phyloP scores from a whole-genome alignment of 2,888 invertebrate species.

The Aproaerema taeniolella region DNA sequence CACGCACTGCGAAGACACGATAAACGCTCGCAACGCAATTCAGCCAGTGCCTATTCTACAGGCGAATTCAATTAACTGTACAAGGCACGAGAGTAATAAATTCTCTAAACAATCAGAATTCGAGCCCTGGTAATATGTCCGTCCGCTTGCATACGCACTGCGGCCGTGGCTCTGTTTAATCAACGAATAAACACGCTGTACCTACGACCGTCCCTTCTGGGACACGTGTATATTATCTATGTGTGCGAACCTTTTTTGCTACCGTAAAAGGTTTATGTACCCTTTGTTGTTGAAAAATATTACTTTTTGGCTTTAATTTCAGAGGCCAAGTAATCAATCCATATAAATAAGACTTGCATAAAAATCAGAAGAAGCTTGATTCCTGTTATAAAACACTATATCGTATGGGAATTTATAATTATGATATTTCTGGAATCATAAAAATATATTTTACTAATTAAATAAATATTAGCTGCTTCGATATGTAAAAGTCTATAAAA shows the following conservation, averaged over 20 bases:
- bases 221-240: conserved; percentile 49
- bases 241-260: conserved; percentile 30
- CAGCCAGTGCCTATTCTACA: conserved; percentile 69
- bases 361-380: too few relatives aligned
- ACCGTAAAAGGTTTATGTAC: conserved; percentile 52
- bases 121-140: conserved; percentile 75
- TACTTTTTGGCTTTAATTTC: conserved; percentile 53
- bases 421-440: too few relatives aligned
- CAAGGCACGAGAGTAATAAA: conserved; percentile 75
- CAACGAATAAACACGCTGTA: conserved; percentile 69
- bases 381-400: too few relatives aligned
- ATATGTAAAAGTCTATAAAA: too few relatives aligned
- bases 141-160: conserved; percentile 74
- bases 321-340: conserved; percentile 49
- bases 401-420: too few relatives aligned
- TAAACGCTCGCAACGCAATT: conserved; percentile 61
- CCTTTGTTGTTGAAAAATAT: conserved; percentile 50
- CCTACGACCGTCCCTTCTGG: conserved; percentile 42
- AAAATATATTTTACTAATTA: too few relatives aligned
- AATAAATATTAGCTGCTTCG: too few relatives aligned
- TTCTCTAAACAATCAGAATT: conserved; percentile 78
- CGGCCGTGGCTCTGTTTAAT: conserved; percentile 70
- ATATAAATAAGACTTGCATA: too few relatives aligned
- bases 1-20: conserved; percentile 60
- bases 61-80: conserved; percentile 76